Conservation (phyloP, 35 echinoderm and acorn worm genomes). For the Patiria miniata region DNA sequence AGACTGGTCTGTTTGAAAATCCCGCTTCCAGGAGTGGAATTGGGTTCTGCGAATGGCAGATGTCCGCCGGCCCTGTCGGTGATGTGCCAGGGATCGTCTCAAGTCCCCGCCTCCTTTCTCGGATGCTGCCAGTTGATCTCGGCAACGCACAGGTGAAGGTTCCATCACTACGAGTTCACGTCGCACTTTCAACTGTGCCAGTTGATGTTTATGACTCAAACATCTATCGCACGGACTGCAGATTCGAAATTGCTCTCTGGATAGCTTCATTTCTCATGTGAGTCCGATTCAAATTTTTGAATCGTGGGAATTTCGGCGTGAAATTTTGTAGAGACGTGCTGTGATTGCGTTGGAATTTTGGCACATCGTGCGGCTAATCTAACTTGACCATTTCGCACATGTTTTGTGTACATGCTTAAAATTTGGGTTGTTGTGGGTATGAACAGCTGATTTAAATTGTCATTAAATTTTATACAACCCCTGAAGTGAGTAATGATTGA, state of each 20-base stretch:
- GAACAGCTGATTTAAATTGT: slow-evolving; percentile 72
- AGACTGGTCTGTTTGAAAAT: slow-evolving; percentile 20
- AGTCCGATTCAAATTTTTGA: slow-evolving; percentile 19
- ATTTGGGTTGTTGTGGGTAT: slow-evolving; percentile 17
- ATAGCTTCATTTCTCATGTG: not conserved
- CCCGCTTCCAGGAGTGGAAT: slow-evolving; percentile 25
- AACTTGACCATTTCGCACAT: not conserved
- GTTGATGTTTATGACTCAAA: slow-evolving; percentile 31
- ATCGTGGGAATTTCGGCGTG: slow-evolving; percentile 13
- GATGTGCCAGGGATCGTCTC: slow-evolving; percentile 51
- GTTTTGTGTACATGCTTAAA: slow-evolving; percentile 35
- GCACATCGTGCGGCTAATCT: not conserved
- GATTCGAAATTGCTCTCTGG: not conserved
- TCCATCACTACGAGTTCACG: slow-evolving; percentile 8
- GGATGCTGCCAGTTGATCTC: slow-evolving; percentile 30
- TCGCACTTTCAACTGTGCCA: not conserved
- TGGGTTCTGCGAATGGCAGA: slow-evolving; percentile 58
- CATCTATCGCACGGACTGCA: not conserved
- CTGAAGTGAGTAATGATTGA: slow-evolving; percentile 74
- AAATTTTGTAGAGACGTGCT: not conserved
- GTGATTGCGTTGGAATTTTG: not conserved
- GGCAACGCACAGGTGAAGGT: slow-evolving; percentile 18
- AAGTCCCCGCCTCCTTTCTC: slow-evolving; percentile 27
- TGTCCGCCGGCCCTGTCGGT: slow-evolving; percentile 37
- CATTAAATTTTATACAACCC: slow-evolving; percentile 71